Evolutionary conservation across 2,888 invertebrate species (phyloP), one percentile per base, ranked within the genome.

Genomic region (Dasysyrphus tricinctus): DNA sequence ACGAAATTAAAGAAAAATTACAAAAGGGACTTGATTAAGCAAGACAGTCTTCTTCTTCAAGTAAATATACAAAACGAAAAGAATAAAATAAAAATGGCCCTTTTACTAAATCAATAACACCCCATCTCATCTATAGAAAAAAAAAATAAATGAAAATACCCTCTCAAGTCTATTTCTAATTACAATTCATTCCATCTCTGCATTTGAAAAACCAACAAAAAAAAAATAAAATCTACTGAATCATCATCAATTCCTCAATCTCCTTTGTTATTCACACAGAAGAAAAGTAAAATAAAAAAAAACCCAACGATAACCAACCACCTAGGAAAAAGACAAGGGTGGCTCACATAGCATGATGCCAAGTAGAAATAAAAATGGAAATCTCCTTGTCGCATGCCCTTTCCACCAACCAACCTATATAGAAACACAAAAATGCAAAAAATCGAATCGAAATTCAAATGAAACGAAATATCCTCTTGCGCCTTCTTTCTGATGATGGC

Each of bases 181-280:
- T 81, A 85, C 85, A 77, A 73, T 81, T 81, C 67, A 80, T 80
- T 70, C 72, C 80, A 57, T 47, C 57, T 77, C 74, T 56, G 63
- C 67, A 73, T 59, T 76, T 59, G 42, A 63, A 77, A 54, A 61
- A 67, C 44, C 49, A 63, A 63, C 19, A 61, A 61, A 59, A 34
- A 37, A 65, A 63, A 67, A 67, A 49, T 37, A 69, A 24, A 37
- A 67, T 19, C 51, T 59, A 72, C 80, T 61, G 76, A 80, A 80
- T 69, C 84, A 67, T 77, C 85, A 85, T 85, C 80, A 85, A 77
- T 85, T 85, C 76, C 80, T 84, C 80, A 77, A 80, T 80, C 84
- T 80, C 39, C 77, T 77, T 85, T 81, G 80, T 80, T 61, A 85
- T 77, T 47, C 65, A 51, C 72, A 56, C 29, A 69, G 32, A 44